phyloP scores from a whole-genome alignment of 2,113 vertebrate genomes.

The Oryzias melastigma region DNA sequence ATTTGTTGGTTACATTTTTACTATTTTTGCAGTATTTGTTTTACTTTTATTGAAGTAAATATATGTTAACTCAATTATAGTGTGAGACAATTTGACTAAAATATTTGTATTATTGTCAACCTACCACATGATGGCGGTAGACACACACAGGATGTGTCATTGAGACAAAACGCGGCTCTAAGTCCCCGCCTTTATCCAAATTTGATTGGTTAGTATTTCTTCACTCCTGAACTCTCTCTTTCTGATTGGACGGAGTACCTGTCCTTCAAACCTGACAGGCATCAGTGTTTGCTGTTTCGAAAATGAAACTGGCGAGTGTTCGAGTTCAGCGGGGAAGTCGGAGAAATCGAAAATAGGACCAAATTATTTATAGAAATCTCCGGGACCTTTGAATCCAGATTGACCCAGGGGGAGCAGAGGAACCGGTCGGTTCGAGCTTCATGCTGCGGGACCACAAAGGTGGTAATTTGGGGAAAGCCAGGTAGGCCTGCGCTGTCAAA shows the following conservation, averaged over 20 bases:
- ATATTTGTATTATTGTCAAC: neutral
- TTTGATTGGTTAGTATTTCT: slow-evolving; percentile 26
- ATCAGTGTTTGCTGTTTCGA: slow-evolving; percentile 41
- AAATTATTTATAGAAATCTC: fast-evolving
- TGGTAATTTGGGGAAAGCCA: slow-evolving; percentile 20
- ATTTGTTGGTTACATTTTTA: too few species aligned
- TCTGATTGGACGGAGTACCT: slow-evolving; percentile 37
- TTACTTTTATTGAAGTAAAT: too few species aligned
- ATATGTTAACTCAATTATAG: neutral
- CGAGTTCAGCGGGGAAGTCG: neutral
- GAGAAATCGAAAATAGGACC: slow-evolving; percentile 42
- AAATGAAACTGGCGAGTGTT: slow-evolving; percentile 58
- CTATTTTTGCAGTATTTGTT: too few species aligned
- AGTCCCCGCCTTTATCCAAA: slow-evolving; percentile 27
- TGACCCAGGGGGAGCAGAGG: neutral
- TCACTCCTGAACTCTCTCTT: fast-evolving
- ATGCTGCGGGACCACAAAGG: slow-evolving; percentile 2
- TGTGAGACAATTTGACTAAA: neutral
- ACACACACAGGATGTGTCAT: slow-evolving; percentile 15
- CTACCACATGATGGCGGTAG: slow-evolving; percentile 44
- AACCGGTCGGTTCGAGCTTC: neutral
- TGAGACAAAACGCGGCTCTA: neutral
- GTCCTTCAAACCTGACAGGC: slow-evolving; percentile 24
- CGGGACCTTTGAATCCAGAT: fast-evolving
- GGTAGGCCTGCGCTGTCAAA: slow-evolving; percentile 55